Percentiles rank a stretch among this genome's conserved stretches.
These are phyloP conservation scores for Aquatica leii DNA, from an alignment of 2,888 invertebrate genomes.

Conservation along the genomic window DNA sequence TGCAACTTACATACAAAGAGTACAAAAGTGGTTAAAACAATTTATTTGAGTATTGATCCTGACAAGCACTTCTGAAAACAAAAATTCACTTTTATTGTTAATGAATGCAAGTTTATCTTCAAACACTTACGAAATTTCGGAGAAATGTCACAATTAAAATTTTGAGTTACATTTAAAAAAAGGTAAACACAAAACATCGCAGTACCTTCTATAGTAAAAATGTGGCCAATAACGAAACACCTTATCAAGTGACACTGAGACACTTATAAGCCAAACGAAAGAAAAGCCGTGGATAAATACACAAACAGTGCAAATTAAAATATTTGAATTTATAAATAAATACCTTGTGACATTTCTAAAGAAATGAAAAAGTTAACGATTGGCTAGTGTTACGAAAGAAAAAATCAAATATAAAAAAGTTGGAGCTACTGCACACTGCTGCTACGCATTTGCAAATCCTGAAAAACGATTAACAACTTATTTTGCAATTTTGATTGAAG, in stretches of 20 bases:
- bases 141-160: constrained; percentile 24
- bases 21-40: constrained; percentile 21
- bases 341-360: constrained; percentile 20
- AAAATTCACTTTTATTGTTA: constrained; percentile 21
- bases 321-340: no score
- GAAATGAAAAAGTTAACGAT: constrained; percentile 28
- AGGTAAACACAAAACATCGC: no score
- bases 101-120: constrained; percentile 26
- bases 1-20: constrained; percentile 25
- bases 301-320: no score
- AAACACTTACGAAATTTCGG: constrained; percentile 29
- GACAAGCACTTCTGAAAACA: constrained; percentile 9
- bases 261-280: no score
- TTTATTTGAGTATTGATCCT: not conserved
- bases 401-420: constrained; percentile 27
- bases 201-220: not conserved
- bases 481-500: not conserved
- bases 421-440: constrained; percentile 27
- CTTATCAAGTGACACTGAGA: no score
- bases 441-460: constrained; percentile 31
- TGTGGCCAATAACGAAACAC: no score
- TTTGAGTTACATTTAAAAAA: not conserved
- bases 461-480: constrained; percentile 8
- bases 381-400: constrained; percentile 24
- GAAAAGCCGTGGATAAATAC: no score